phyloP scores from a whole-genome alignment of 2,797 vertebrate species.

The Helarctos malayanus region DNA sequence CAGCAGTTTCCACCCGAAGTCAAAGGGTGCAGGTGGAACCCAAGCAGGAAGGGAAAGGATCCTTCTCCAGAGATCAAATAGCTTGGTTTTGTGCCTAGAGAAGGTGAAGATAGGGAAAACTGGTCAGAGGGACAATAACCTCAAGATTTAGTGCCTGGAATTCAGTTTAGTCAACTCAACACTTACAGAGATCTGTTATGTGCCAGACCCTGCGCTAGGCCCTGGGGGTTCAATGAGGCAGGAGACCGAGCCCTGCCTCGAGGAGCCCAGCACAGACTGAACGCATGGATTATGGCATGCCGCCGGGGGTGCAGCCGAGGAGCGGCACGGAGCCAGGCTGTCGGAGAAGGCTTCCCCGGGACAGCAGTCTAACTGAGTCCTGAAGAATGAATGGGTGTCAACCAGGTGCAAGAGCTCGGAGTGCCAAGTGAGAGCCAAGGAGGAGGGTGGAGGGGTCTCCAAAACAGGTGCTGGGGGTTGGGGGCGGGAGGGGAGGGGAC shows the following conservation, averaged over 20 bases:
- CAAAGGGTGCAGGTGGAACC: conserved; percentile 75
- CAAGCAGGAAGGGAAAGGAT: conserved; percentile 79
- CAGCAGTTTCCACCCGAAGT: conserved; percentile 70
- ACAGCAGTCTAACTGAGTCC: fast-evolving
- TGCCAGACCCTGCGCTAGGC: conserved; percentile 64
- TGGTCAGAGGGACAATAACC: conserved; percentile 72
- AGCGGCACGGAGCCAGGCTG: fast-evolving
- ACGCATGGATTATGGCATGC: neutral
- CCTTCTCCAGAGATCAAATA: conserved; percentile 80
- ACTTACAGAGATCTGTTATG: conserved; percentile 65
- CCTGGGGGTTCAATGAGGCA: neutral
- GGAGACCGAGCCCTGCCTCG: neutral
- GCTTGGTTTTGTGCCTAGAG: conserved; percentile 83
- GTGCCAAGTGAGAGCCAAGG: neutral
- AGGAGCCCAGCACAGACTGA: neutral
- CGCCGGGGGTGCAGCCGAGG: fast-evolving
- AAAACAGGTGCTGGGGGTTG: fast-evolving
- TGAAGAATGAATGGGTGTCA: neutral
- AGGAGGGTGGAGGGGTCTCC: neutral
- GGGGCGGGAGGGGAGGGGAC: neutral
- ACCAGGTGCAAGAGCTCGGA: neutral
- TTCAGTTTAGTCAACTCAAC: conserved; percentile 41
- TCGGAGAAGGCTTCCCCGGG: neutral
- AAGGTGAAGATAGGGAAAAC: conserved; percentile 81
- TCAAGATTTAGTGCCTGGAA: neutral